Conservation (phyloP, 1,140 invertebrate genomes). For the Brachionus paranguensis region DNA sequence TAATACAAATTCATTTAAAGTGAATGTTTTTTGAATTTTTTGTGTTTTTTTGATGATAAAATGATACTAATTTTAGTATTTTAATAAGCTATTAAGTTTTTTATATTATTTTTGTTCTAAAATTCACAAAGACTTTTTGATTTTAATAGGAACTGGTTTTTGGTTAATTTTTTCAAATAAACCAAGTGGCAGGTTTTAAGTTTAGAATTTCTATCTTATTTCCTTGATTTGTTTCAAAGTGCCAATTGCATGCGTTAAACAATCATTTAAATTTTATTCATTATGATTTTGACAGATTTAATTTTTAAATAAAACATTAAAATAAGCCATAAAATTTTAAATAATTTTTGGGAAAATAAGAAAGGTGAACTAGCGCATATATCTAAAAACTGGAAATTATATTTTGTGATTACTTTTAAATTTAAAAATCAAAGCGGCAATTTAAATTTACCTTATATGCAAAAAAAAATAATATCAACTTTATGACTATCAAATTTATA, state of each 20-base stretch:
- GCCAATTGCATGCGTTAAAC: background rate
- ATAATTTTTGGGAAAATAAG: background rate
- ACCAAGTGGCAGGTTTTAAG: background rate
- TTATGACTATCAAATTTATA: background rate
- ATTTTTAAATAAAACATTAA: background rate
- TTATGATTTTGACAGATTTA: background rate
- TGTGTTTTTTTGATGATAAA: too few species aligned
- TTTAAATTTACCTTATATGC: background rate
- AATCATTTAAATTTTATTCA: background rate
- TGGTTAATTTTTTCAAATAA: background rate
- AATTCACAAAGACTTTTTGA: background rate
- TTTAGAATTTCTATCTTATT: background rate
- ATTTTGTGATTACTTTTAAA: background rate
- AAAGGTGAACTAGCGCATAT: background rate
- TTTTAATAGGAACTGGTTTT: background rate
- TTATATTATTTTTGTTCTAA: too few species aligned
- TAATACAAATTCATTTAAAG: too few species aligned
- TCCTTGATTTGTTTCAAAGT: background rate
- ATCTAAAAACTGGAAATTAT: background rate
- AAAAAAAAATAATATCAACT: background rate
- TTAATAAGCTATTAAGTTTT: too few species aligned
- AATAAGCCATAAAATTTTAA: background rate
- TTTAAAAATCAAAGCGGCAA: background rate
- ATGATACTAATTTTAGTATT: too few species aligned
- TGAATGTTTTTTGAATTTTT: too few species aligned